Evolutionary conservation across 2,113 vertebrate species (phyloP).

Genomic region (Prolemur simus): DNA sequence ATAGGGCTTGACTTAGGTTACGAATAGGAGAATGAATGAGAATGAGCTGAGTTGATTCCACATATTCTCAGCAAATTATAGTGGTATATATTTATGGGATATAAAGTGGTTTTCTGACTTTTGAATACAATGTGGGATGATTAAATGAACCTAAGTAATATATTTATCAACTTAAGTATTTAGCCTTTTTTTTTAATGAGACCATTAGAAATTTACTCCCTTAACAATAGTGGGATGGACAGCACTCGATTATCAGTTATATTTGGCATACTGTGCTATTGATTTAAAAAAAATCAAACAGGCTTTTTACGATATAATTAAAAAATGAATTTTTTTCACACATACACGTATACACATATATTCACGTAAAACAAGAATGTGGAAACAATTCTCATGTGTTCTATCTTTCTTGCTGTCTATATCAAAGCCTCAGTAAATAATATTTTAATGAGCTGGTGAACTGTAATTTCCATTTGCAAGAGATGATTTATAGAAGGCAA

Average conservation of each 20-base stretch:
- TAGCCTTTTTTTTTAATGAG: background rate
- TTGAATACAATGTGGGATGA: background rate
- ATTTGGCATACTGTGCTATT: background rate
- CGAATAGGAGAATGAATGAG: background rate
- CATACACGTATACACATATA: too few species aligned
- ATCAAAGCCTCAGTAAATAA: background rate
- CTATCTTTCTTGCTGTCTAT: background rate
- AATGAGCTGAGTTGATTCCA: background rate
- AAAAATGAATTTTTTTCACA: background rate
- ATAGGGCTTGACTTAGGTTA: background rate
- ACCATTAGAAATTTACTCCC: background rate
- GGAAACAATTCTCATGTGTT: background rate
- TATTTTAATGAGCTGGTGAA: constrained; percentile 25
- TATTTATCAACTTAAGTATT: background rate
- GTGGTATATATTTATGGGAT: background rate
- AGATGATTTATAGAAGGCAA: constrained; percentile 7
- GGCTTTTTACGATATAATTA: background rate
- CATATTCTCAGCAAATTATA: background rate
- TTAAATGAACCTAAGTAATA: background rate
- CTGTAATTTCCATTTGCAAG: background rate
- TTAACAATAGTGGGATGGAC: background rate
- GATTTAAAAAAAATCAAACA: background rate
- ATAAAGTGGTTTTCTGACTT: background rate
- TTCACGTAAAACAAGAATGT: background rate
- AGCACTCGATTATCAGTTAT: background rate